Percentiles rank a stretch among this genome's conserved stretches.
Conservation (phyloP, 2,113 vertebrate genomes). For the Todiramphus chloris region DNA sequence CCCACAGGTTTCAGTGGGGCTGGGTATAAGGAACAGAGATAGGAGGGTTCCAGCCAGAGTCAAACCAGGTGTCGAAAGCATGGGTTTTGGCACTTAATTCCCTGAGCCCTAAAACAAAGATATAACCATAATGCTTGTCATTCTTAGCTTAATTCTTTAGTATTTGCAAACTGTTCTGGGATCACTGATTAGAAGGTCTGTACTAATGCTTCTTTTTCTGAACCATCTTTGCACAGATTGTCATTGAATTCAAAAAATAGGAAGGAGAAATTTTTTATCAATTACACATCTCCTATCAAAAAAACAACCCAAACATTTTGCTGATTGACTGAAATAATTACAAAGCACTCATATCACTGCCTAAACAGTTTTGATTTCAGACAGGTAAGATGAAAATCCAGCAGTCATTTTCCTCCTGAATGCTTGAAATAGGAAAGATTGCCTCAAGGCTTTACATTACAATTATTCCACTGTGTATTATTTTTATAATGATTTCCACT, state of each 20-base stretch:
- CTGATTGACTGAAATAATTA: background rate
- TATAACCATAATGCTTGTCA: background rate
- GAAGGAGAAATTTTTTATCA: background rate
- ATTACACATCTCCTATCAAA: background rate
- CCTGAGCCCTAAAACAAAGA: background rate
- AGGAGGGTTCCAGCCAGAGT: background rate
- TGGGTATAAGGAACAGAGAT: background rate
- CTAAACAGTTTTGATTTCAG: background rate
- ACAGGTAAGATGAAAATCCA: slow-evolving; percentile 5
- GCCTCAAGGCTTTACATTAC: slow-evolving; percentile 26
- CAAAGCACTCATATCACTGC: background rate
- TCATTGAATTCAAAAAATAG: background rate
- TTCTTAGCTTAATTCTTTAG: background rate
- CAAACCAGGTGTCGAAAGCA: background rate
- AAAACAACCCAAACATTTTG: background rate
- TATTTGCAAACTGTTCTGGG: background rate
- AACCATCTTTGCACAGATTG: background rate
- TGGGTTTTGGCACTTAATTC: background rate
- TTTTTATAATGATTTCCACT: slow-evolving; percentile 47
- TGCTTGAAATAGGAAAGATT: background rate
- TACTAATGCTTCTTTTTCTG: background rate
- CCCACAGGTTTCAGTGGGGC: too few species aligned
- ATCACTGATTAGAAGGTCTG: background rate
- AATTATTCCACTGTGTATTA: slow-evolving; percentile 37
- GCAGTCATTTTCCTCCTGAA: slow-evolving; percentile 5